phyloP scores from a whole-genome alignment of 2,797 vertebrate genomes.

The Phataginus tricuspis region DNA sequence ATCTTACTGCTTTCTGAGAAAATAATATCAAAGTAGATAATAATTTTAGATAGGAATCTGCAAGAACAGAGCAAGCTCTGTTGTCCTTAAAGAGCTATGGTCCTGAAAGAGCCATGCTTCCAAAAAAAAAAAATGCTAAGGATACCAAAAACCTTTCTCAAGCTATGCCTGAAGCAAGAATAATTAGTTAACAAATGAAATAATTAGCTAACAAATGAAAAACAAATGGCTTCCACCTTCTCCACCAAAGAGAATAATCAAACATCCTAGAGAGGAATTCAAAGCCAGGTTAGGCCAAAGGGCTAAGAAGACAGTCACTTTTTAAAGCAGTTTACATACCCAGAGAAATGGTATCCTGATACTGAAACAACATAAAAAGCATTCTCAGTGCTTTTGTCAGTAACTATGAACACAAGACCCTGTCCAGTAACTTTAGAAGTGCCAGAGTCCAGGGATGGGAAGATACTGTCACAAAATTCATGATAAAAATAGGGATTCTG shows the following conservation, averaged over 20 bases:
- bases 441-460: neutral
- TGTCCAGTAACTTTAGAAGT: neutral
- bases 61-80: conserved; percentile 9
- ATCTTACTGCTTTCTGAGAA: neutral
- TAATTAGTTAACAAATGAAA: neutral
- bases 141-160: neutral
- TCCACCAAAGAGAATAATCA: neutral
- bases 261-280: neutral
- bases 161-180: conserved; percentile 11
- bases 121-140: neutral
- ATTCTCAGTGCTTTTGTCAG: neutral
- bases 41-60: conserved; percentile 8
- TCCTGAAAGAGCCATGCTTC: neutral
- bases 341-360: neutral
- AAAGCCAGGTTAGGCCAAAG: neutral
- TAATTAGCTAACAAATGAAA: conserved; percentile 1
- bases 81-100: neutral
- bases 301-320: neutral
- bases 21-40: conserved; percentile 2
- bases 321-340: neutral
- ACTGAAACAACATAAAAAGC: neutral
- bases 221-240: neutral
- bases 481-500: neutral
- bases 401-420: neutral
- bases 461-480: neutral